These are phyloP conservation scores for Alloscopus bannaensis DNA, from an alignment of 2,888 invertebrate species.

Conservation along the genomic window DNA sequence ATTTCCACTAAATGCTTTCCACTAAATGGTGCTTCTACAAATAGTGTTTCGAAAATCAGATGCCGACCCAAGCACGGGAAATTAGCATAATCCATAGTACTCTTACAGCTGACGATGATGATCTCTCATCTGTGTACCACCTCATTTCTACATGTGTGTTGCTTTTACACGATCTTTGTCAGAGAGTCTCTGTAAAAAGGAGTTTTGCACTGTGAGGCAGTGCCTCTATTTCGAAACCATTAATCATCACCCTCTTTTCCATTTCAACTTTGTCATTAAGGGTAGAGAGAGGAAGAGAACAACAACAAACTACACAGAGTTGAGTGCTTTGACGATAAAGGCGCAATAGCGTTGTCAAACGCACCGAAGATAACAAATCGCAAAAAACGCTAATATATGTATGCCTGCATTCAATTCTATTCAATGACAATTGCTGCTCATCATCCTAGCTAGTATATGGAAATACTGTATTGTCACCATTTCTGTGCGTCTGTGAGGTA, in stretches of 20 bases:
- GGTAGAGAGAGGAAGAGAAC: neutral
- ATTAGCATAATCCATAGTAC: constrained; percentile 28
- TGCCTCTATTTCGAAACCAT: constrained; percentile 51
- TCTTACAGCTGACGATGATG: constrained; percentile 19
- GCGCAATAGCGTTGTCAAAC: too few relatives aligned
- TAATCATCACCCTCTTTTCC: constrained; percentile 55
- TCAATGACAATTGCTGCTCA: neutral
- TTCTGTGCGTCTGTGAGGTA: neutral
- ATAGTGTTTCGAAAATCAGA: too few relatives aligned
- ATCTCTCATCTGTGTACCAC: neutral
- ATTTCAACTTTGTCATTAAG: constrained; percentile 37
- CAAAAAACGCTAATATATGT: too few relatives aligned
- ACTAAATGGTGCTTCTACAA: too few relatives aligned
- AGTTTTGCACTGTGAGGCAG: constrained; percentile 5
- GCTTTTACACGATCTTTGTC: neutral
- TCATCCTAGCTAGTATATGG: neutral
- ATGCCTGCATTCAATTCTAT: too few relatives aligned
- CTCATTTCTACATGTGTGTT: neutral
- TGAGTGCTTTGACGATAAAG: neutral
- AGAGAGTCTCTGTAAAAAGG: constrained; percentile 4
- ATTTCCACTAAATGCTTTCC: neutral
- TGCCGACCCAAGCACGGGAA: constrained; percentile 3
- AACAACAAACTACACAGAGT: neutral
- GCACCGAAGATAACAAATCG: too few relatives aligned
- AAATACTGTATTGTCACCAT: neutral